These are phyloP conservation scores for Microctonus aethiopoides DNA, from an alignment of 2,888 invertebrate genomes.

Conservation along the genomic window DNA sequence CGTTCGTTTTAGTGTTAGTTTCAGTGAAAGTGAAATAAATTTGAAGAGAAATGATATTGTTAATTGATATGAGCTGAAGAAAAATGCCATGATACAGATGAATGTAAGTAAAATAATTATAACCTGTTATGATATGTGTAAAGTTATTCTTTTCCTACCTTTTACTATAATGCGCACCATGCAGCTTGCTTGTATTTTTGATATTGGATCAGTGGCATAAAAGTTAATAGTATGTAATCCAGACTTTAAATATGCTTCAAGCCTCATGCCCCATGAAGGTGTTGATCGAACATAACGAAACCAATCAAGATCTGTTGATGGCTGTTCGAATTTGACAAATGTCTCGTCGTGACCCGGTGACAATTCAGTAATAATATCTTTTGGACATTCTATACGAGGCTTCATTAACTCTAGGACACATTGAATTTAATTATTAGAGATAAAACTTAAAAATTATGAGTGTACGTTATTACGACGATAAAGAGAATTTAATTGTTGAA, in stretches of 20 bases:
- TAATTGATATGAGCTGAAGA: too few species aligned
- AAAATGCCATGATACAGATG: too few species aligned
- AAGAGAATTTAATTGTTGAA: conserved; percentile 9
- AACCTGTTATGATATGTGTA: too few species aligned
- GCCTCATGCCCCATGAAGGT: conserved; percentile 69
- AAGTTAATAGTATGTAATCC: conserved; percentile 69
- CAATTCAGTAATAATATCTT: conserved; percentile 67
- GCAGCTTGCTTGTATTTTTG: conserved; percentile 67
- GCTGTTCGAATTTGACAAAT: conserved; percentile 68
- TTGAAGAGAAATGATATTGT: too few species aligned
- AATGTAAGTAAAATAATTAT: too few species aligned
- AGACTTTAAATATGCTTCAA: conserved; percentile 68
- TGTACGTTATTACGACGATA: not conserved
- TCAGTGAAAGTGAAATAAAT: too few species aligned
- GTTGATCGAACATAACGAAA: conserved; percentile 68
- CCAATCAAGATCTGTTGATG: conserved; percentile 70
- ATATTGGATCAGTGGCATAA: conserved; percentile 68
- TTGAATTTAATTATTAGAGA: not conserved
- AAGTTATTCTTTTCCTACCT: conserved; percentile 49
- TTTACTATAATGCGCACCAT: conserved; percentile 65
- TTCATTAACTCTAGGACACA: conserved; percentile 65
- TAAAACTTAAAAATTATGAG: not conserved
- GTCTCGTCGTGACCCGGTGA: conserved; percentile 66
- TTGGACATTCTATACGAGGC: conserved; percentile 70
- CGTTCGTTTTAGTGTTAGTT: too few species aligned